Evolutionary conservation across 2,888 invertebrate species (phyloP).

Genomic region (Pseudanteris insignis): DNA sequence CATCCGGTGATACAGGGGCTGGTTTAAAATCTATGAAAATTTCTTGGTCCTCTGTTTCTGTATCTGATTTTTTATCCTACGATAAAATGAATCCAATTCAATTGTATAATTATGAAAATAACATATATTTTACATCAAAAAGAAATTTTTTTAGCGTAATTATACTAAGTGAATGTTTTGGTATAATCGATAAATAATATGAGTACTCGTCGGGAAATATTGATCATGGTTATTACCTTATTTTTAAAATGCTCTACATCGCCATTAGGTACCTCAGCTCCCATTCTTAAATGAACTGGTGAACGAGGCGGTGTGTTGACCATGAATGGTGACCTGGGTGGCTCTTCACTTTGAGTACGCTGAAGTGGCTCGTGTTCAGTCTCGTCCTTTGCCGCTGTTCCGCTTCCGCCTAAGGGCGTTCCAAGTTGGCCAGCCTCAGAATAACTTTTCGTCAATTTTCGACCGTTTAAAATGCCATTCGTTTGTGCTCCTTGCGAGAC

Average conservation of each 20-base stretch:
- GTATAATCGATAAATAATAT: too few species aligned
- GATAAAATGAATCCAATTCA: too few species aligned
- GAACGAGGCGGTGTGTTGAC: slow-evolving; percentile 67
- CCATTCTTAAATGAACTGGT: slow-evolving; percentile 33
- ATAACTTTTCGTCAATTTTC: slow-evolving; percentile 83
- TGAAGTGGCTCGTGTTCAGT: slow-evolving; percentile 80
- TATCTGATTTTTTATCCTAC: slow-evolving; percentile 51
- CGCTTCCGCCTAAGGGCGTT: slow-evolving; percentile 57
- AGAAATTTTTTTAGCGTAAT: too few species aligned
- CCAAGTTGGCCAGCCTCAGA: slow-evolving; percentile 76
- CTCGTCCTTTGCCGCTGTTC: slow-evolving; percentile 51
- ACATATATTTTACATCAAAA: too few species aligned
- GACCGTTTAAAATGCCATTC: slow-evolving; percentile 79
- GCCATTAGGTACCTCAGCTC: slow-evolving; percentile 54
- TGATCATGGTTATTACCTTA: neutral
- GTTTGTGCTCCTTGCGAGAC: slow-evolving; percentile 92
- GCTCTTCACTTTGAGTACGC: slow-evolving; percentile 86
- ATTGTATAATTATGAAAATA: too few species aligned
- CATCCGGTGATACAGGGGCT: slow-evolving; percentile 73
- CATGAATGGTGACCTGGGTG: slow-evolving; percentile 79
- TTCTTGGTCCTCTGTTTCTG: slow-evolving; percentile 77
- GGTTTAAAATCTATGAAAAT: slow-evolving; percentile 91
- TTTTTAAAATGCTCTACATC: slow-evolving; percentile 46
- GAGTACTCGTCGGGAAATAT: too few species aligned
- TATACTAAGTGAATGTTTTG: too few species aligned